Percentiles rank a stretch among this genome's conserved stretches.
phyloP scores from a whole-genome alignment of 1,140 invertebrate species.

The Lysiphlebus fabarum region DNA sequence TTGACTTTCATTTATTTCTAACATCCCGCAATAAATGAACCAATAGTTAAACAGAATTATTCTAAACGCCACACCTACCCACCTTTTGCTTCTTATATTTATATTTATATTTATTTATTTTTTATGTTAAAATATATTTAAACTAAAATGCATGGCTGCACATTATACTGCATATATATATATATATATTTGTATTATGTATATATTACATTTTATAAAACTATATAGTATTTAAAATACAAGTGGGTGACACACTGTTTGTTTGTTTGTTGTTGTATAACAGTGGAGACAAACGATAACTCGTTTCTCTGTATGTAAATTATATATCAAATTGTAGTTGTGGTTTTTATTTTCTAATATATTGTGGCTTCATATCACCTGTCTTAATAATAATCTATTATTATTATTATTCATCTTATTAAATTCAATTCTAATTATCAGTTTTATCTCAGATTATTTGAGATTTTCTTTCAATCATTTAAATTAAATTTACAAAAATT shows the following conservation, averaged over 20 bases:
- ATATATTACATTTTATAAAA: slow-evolving; percentile 28
- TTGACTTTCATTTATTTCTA: slow-evolving; percentile 53
- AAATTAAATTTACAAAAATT: too few relatives aligned
- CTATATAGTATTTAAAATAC: background rate
- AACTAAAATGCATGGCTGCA: slow-evolving; percentile 28
- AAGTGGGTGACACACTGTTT: slow-evolving; percentile 15
- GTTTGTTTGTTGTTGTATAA: slow-evolving; percentile 19
- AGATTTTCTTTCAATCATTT: too few relatives aligned
- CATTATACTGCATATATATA: too few relatives aligned
- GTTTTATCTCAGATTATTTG: too few relatives aligned
- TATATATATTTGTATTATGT: slow-evolving; percentile 40
- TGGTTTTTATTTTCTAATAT: background rate
- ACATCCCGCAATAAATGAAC: slow-evolving; percentile 46
- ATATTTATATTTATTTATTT: background rate
- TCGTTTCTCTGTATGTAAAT: slow-evolving; percentile 19
- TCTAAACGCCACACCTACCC: slow-evolving; percentile 51
- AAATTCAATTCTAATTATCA: too few relatives aligned
- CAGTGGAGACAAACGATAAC: slow-evolving; percentile 6
- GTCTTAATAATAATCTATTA: too few relatives aligned
- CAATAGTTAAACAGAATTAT: slow-evolving; percentile 36
- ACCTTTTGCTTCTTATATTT: slow-evolving; percentile 30
- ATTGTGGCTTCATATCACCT: too few relatives aligned
- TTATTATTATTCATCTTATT: too few relatives aligned
- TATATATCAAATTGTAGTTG: background rate
- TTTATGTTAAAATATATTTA: slow-evolving; percentile 19